Evolutionary conservation across 2,888 invertebrate species (phyloP).

Genomic region (Eristalis pertinax): DNA sequence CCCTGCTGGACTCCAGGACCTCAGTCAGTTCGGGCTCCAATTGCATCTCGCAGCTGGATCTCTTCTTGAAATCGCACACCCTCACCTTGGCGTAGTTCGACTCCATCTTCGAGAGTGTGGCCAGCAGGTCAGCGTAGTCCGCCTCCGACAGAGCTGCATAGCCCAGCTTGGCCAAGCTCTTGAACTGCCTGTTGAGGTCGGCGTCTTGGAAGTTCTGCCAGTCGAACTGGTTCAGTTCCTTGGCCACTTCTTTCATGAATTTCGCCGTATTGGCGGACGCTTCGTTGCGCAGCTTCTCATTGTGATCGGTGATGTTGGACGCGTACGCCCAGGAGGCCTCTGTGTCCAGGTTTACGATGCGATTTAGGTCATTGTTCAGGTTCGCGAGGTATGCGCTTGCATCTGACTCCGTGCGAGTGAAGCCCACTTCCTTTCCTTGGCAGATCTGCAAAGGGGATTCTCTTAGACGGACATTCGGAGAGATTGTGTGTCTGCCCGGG

Average conservation of each 20-base stretch:
- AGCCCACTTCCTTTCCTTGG: conserved; percentile 74
- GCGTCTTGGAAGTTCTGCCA: conserved; percentile 89
- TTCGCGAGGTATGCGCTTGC: conserved; percentile 85
- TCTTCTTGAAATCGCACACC: conserved; percentile 87
- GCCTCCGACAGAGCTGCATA: conserved; percentile 87
- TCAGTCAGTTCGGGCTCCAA: conserved; percentile 90
- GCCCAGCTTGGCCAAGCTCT: conserved; percentile 87
- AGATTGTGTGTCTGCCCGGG: neutral
- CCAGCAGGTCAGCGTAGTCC: conserved; percentile 84
- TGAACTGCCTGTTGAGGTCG: conserved; percentile 88
- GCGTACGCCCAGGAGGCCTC: conserved; percentile 89
- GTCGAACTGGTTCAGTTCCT: conserved; percentile 83
- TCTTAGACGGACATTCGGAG: neutral
- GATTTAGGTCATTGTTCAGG: conserved; percentile 84
- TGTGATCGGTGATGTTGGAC: conserved; percentile 89
- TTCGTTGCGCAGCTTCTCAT: conserved; percentile 83
- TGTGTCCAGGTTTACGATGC: conserved; percentile 84
- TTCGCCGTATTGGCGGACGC: conserved; percentile 78
- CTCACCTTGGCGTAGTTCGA: conserved; percentile 89
- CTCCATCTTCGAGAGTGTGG: conserved; percentile 87
- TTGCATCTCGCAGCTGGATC: conserved; percentile 85
- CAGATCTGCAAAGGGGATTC: conserved; percentile 70
- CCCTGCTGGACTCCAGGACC: conserved; percentile 86
- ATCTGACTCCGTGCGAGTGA: conserved; percentile 81
- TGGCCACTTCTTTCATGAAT: conserved; percentile 79